Percentiles rank a stretch among this genome's conserved stretches.
Conservation (phyloP, 2,888 invertebrate species). For the Drosophila emarginata region DNA sequence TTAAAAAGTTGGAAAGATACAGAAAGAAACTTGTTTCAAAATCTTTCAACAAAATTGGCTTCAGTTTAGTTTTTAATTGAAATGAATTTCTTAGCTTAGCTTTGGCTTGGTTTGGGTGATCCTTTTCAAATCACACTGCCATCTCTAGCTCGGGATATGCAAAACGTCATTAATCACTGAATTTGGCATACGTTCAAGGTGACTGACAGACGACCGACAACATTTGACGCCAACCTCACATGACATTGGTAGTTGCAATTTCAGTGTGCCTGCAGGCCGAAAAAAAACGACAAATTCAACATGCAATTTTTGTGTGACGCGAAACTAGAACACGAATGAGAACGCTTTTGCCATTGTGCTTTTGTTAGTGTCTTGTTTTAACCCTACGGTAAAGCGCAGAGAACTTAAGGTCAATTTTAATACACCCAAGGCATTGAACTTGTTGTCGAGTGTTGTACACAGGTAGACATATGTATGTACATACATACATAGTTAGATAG, state of each 20-base stretch:
- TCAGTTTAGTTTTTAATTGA: too few species aligned
- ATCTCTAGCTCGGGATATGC: slow-evolving; percentile 63
- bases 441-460: slow-evolving; percentile 52
- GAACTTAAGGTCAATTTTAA: slow-evolving; percentile 77
- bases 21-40: too few species aligned
- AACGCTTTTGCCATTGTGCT: slow-evolving; percentile 66
- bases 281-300: slow-evolving; percentile 32
- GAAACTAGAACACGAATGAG: slow-evolving; percentile 81
- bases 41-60: too few species aligned
- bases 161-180: slow-evolving; percentile 77
- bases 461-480: neutral
- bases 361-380: slow-evolving; percentile 36
- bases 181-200: slow-evolving; percentile 76
- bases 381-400: slow-evolving; percentile 39
- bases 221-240: slow-evolving; percentile 49
- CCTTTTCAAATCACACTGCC: neutral
- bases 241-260: slow-evolving; percentile 65
- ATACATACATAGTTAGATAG: neutral
- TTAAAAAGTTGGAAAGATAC: too few species aligned
- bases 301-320: slow-evolving; percentile 55
- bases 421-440: slow-evolving; percentile 76
- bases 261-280: slow-evolving; percentile 35
- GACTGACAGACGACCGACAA: slow-evolving; percentile 51
- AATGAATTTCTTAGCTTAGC: too few species aligned
- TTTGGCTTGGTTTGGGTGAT: too few species aligned